Base-by-base conservation (phyloP, 2,888 invertebrate species). In the Aleiodes leptofemur region DNA sequence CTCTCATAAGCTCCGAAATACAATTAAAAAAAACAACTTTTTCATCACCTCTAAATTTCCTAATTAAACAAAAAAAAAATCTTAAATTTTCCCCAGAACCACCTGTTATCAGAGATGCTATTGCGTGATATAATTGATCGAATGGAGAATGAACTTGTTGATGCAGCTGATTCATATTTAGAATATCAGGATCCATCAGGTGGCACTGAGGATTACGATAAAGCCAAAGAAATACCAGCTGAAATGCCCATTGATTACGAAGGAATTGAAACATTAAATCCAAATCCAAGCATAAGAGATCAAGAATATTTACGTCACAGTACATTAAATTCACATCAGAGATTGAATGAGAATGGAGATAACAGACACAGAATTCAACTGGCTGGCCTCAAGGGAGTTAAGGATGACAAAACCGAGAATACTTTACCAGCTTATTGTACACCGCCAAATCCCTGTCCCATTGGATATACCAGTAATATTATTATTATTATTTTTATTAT, bases 381-480 rank as follows among this genome's bases (percentile, higher is more conserved):
- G 79, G 81, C 83, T 78, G 85, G 88, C 79, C 83, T 92, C 43
- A 92, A 92, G 68, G 94, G 93, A 83, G 90, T 91, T 51, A 93
- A 94, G 81, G 94, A 96, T 89, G 94, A 97, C 68, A 98, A 98
- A 90, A 94, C 96, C 4, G 98, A 99, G 86, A 95, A 96, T 9
- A 94, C 95, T 13, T 91, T 99, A 76, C 99, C 99, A 0, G 98
- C 99, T 23, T 99, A 99, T 90, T 99, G 99, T 90, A 98, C 98
- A 90, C 99, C 99, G 0, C 99, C 99, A 1, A 99, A 99, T 90
- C 99, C 99, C 0, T 99, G 99, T 87, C 99, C 99, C 1, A 93
- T 96, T 76, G 99, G 98, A 80, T 98, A 96, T 87, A 93, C 94
- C 78, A 94, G 96, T 95, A 90, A 90, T 83, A 80, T 59, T n/a